phyloP scores from a whole-genome alignment of 1,140 invertebrate species.

The Dreissena polymorpha region DNA sequence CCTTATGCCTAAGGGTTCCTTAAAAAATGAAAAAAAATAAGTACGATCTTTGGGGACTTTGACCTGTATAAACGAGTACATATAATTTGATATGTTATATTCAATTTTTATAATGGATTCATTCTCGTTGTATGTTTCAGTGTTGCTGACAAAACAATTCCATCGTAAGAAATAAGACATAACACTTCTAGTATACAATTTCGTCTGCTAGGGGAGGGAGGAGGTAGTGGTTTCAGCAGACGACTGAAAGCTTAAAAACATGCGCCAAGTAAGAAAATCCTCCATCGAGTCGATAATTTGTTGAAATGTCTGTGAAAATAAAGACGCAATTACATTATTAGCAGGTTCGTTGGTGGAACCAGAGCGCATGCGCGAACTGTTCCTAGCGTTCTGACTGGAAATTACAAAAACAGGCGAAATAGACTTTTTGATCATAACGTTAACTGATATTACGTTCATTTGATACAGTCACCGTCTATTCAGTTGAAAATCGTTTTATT shows the following conservation, averaged over 20 bases:
- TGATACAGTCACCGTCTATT: background rate
- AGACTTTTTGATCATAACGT: background rate
- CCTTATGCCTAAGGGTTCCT: no score
- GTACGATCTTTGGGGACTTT: no score
- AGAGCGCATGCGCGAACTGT: conserved; percentile 29
- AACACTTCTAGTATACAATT: background rate
- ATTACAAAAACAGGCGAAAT: conserved; percentile 24
- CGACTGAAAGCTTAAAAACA: conserved; percentile 21
- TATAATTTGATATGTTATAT: no score
- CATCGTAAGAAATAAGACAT: conserved; percentile 17
- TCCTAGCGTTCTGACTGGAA: conserved; percentile 5
- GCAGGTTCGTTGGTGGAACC: conserved; percentile 26
- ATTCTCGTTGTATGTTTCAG: no score
- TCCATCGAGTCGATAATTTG: conserved; percentile 33
- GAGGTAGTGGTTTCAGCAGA: conserved; percentile 19
- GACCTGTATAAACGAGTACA: no score
- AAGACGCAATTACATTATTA: conserved; percentile 37
- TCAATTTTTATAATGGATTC: no score
- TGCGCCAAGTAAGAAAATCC: conserved; percentile 11
- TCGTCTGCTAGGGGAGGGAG: conserved; percentile 11
- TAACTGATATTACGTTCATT: background rate
- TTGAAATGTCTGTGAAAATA: conserved; percentile 37
- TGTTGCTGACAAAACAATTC: background rate
- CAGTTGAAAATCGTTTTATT: background rate
- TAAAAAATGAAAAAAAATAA: no score